phyloP scores from a whole-genome alignment of 2,113 vertebrate species.

The Prietella phreatophila region DNA sequence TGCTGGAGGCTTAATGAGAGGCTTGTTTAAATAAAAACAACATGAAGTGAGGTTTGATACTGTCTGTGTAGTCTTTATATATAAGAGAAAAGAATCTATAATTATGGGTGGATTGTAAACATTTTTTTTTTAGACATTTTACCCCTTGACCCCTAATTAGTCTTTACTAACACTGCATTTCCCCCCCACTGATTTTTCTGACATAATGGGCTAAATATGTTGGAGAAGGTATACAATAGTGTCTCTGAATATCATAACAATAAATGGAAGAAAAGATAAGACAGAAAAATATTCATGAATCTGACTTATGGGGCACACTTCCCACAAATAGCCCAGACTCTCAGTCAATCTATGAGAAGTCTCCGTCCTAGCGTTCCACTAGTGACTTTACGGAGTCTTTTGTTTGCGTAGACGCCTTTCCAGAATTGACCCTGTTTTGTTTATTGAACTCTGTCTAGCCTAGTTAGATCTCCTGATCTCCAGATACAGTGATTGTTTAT shows the following conservation, averaged over 20 bases:
- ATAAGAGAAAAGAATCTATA: neutral
- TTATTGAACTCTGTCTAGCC: neutral
- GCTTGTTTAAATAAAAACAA: neutral
- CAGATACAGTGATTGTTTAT: neutral
- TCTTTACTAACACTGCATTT: neutral
- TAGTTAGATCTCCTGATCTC: constrained; percentile 3
- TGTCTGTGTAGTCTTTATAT: neutral
- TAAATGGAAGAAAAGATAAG: neutral
- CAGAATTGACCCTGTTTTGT: neutral
- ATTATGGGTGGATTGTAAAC: neutral
- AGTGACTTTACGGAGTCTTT: neutral
- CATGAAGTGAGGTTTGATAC: neutral
- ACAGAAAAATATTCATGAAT: neutral
- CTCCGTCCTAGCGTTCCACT: neutral
- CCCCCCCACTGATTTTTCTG: neutral
- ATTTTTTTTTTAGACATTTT: neutral
- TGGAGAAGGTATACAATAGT: neutral
- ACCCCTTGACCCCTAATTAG: neutral
- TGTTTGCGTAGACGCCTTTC: neutral
- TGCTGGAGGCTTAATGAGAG: neutral
- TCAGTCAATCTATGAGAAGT: neutral
- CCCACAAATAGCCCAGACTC: neutral
- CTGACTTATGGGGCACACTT: neutral
- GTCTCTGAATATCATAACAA: neutral
- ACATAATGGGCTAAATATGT: neutral